phyloP scores from a whole-genome alignment of 2,797 vertebrate genomes.

The Megalops cyprinoides region DNA sequence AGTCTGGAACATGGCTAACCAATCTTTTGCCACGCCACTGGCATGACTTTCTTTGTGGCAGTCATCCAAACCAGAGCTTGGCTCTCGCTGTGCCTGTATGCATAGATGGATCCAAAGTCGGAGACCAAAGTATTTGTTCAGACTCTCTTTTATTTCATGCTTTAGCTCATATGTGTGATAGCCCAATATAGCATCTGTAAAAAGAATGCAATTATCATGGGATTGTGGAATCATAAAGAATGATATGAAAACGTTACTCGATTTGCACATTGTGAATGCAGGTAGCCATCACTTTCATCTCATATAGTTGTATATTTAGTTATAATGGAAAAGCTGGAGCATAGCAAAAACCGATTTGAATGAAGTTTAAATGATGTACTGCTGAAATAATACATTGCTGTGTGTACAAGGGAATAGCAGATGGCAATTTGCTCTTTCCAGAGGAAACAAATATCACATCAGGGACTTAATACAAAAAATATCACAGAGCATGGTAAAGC shows the following conservation, averaged over 20 bases:
- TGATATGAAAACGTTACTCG: background rate
- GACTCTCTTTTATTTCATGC: slow-evolving; percentile 23
- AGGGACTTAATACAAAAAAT: slow-evolving; percentile 16
- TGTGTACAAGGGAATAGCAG: slow-evolving; percentile 13
- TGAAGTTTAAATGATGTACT: slow-evolving; percentile 26
- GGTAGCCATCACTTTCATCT: background rate
- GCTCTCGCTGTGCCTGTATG: slow-evolving; percentile 13
- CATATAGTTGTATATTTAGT: background rate
- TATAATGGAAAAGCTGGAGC: background rate
- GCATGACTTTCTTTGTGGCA: slow-evolving; percentile 28
- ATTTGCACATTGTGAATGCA: background rate
- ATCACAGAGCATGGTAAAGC: slow-evolving; percentile 16
- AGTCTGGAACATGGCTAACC: slow-evolving; percentile 30
- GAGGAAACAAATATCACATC: slow-evolving; percentile 29
- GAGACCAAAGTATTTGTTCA: slow-evolving; percentile 28
- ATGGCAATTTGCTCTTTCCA: slow-evolving; percentile 15
- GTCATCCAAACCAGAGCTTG: slow-evolving; percentile 18
- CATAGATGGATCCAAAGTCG: slow-evolving; percentile 32
- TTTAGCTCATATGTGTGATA: slow-evolving; percentile 7
- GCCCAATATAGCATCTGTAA: background rate
- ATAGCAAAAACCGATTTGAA: background rate
- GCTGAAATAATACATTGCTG: slow-evolving; percentile 20
- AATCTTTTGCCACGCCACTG: slow-evolving; percentile 30
- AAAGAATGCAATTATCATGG: background rate
- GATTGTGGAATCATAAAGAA: background rate